phyloP scores from a whole-genome alignment of 2,888 invertebrate genomes.

The Caenorhabditis zanzibari region DNA sequence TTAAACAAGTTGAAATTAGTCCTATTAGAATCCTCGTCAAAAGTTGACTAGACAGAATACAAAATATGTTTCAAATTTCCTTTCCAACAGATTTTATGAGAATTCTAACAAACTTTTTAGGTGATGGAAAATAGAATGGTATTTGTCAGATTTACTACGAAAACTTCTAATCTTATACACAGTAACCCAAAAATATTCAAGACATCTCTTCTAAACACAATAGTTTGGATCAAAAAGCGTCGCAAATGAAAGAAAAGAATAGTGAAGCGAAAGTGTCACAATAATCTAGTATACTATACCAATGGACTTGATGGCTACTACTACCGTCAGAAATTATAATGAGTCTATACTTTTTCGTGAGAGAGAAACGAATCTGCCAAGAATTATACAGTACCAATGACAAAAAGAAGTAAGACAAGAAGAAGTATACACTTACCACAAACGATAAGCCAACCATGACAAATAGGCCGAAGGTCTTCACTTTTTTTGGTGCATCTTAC shows the following conservation, averaged over 20 bases:
- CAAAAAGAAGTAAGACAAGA: neutral
- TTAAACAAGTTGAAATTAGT: too few species aligned
- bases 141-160: too few species aligned
- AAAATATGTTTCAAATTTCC: too few species aligned
- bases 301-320: slow-evolving; percentile 38
- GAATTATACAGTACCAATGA: too few species aligned
- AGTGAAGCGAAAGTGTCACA: slow-evolving; percentile 49
- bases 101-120: too few species aligned
- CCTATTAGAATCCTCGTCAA: too few species aligned
- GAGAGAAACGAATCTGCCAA: neutral
- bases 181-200: too few species aligned
- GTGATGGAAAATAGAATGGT: too few species aligned
- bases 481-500: slow-evolving; percentile 38
- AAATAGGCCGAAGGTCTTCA: slow-evolving; percentile 56
- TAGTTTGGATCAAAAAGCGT: neutral
- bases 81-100: too few species aligned
- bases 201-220: neutral
- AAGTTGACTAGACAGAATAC: too few species aligned
- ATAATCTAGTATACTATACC: slow-evolving; percentile 33
- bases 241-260: neutral
- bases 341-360: slow-evolving; percentile 14
- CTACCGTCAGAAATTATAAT: slow-evolving; percentile 30
- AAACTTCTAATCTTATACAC: too few species aligned
- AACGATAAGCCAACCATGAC: slow-evolving; percentile 68
- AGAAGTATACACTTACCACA: slow-evolving; percentile 62